Evolutionary conservation across 1,140 invertebrate species (phyloP).

Genomic region (Caligus rogercresseyi): DNA sequence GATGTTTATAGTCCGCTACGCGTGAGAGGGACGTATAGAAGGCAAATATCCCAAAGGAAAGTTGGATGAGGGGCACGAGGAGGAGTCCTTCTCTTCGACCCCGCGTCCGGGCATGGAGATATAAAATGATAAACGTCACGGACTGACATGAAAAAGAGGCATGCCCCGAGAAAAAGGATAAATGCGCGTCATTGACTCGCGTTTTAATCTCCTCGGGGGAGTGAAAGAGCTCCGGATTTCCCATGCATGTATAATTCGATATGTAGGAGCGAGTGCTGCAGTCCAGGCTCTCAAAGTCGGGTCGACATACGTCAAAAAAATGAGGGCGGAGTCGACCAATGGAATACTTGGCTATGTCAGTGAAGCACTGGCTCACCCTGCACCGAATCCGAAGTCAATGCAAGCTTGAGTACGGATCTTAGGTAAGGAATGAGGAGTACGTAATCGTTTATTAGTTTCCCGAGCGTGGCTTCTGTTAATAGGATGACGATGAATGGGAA

Average conservation of each 20-base stretch:
- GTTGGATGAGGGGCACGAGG: slow-evolving; percentile 31
- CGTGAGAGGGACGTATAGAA: slow-evolving; percentile 30
- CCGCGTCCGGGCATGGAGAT: slow-evolving; percentile 30
- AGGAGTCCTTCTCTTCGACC: slow-evolving; percentile 24
- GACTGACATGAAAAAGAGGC: slow-evolving; percentile 12
- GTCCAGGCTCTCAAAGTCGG: slow-evolving; percentile 26
- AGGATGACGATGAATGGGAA: not conserved
- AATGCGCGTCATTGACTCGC: not conserved
- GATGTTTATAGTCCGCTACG: slow-evolving; percentile 42
- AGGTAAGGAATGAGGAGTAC: not conserved
- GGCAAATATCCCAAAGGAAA: slow-evolving; percentile 28
- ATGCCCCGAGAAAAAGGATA: slow-evolving; percentile 10
- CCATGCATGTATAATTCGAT: slow-evolving; percentile 11
- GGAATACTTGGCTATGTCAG: slow-evolving; percentile 30
- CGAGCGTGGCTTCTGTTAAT: not conserved
- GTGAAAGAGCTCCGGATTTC: slow-evolving; percentile 13
- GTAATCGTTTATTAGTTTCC: not conserved
- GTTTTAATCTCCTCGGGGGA: not conserved
- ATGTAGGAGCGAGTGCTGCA: slow-evolving; percentile 8
- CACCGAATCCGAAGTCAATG: not conserved
- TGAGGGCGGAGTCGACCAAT: slow-evolving; percentile 40
- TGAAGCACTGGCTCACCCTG: not conserved
- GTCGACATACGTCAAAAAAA: slow-evolving; percentile 37
- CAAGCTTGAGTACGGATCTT: not conserved
- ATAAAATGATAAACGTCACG: slow-evolving; percentile 25